Conservation (phyloP, 2,797 vertebrate species). For the Argyrosomus regius region DNA sequence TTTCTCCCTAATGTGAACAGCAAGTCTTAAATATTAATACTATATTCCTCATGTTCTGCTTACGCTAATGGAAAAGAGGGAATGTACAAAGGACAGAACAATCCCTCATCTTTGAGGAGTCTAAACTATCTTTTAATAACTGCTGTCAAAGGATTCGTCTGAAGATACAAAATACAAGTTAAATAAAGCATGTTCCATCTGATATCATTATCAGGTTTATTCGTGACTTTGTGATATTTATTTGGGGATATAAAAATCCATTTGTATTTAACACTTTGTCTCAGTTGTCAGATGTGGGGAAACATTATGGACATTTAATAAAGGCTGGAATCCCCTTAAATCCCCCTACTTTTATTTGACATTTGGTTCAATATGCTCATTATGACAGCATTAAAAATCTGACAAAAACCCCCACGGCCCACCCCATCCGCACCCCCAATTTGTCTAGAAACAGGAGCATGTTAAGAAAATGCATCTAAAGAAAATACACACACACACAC, state of each 20-base stretch:
- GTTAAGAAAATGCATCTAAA: slow-evolving; percentile 52
- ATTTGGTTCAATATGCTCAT: slow-evolving; percentile 79
- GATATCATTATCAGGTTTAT: slow-evolving; percentile 65
- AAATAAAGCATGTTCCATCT: slow-evolving; percentile 58
- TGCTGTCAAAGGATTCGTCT: slow-evolving; percentile 59
- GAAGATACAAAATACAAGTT: slow-evolving; percentile 49
- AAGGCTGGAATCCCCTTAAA: slow-evolving; percentile 73
- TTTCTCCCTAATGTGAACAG: slow-evolving; percentile 57
- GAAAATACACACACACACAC: slow-evolving; percentile 20
- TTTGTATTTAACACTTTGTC: slow-evolving; percentile 77
- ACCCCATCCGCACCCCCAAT: background rate
- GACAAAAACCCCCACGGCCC: slow-evolving; percentile 44
- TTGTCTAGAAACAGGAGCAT: slow-evolving; percentile 52
- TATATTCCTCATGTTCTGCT: slow-evolving; percentile 57
- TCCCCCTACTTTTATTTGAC: slow-evolving; percentile 73
- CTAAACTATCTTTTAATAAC: slow-evolving; percentile 67
- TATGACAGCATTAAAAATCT: slow-evolving; percentile 72
- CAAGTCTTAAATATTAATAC: slow-evolving; percentile 70
- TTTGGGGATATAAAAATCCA: slow-evolving; percentile 72
- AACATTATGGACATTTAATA: slow-evolving; percentile 75
- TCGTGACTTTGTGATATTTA: slow-evolving; percentile 67
- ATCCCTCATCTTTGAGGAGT: slow-evolving; percentile 53
- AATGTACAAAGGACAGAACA: slow-evolving; percentile 54
- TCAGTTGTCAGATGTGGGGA: slow-evolving; percentile 69
- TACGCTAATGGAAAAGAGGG: slow-evolving; percentile 47